phyloP scores from a whole-genome alignment of 2,888 invertebrate genomes.

The Bellardia bayeri region DNA sequence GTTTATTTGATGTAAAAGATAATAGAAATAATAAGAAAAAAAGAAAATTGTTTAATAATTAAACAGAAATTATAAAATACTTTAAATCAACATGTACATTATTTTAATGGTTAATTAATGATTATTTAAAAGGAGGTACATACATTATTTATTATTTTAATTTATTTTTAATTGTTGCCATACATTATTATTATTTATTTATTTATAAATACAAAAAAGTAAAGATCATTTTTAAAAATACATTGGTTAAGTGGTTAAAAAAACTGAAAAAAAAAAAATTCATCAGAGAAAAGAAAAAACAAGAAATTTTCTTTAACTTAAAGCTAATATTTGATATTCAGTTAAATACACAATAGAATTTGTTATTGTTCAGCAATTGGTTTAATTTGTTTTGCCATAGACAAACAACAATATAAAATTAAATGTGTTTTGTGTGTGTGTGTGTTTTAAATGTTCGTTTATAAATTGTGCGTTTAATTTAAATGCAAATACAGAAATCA shows the following conservation, averaged over 20 bases:
- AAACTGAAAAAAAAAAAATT: neutral
- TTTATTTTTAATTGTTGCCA: neutral
- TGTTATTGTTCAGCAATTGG: neutral
- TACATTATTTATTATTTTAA: slow-evolving; percentile 21
- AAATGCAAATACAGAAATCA: slow-evolving; percentile 6
- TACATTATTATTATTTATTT: too few relatives aligned
- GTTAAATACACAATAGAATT: neutral
- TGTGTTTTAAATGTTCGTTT: slow-evolving; percentile 1
- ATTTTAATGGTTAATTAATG: neutral
- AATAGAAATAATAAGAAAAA: too few relatives aligned
- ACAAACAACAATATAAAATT: neutral
- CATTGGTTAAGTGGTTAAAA: neutral
- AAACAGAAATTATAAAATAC: neutral
- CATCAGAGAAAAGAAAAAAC: neutral
- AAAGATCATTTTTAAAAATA: slow-evolving; percentile 22
- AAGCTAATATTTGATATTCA: neutral
- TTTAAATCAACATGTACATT: neutral
- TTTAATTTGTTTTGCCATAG: neutral
- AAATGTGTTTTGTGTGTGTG: neutral
- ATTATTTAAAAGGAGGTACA: slow-evolving; percentile 47
- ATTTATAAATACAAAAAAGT: too few relatives aligned
- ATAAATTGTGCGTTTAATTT: slow-evolving; percentile 36
- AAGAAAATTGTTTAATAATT: too few relatives aligned
- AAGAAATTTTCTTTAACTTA: neutral
- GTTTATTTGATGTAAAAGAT: neutral